These are phyloP conservation scores for Apistogramma diplotaenia DNA, from an alignment of 2,113 vertebrate species.

Conservation along the genomic window DNA sequence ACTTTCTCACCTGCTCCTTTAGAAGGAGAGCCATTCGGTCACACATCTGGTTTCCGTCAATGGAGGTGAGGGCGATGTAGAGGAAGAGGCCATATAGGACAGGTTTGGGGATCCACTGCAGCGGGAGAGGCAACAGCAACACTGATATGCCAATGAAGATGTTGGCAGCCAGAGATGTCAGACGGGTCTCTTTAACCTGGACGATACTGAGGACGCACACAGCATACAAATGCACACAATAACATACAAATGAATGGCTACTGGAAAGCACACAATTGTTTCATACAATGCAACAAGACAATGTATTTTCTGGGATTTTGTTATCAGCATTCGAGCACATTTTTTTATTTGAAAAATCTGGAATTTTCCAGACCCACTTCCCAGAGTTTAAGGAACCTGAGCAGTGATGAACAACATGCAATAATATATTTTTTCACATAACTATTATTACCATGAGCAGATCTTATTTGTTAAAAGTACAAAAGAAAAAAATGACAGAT, in stretches of 20 bases:
- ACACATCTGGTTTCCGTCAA: constrained; percentile 96
- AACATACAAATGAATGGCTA: background rate
- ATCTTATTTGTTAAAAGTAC: background rate
- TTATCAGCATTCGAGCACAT: constrained; percentile 37
- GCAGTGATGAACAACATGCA: background rate
- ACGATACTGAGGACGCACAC: constrained; percentile 82
- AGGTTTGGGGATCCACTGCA: constrained; percentile 96
- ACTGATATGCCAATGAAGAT: constrained; percentile 92
- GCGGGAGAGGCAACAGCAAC: constrained; percentile 89
- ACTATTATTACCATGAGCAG: background rate
- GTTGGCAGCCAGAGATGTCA: constrained; percentile 90
- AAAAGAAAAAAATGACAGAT: background rate
- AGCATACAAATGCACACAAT: background rate
- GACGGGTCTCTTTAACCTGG: constrained; percentile 91
- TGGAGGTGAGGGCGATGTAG: constrained; percentile 95
- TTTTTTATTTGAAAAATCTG: constrained; percentile 10
- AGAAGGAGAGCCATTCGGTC: constrained; percentile 93
- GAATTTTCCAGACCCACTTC: background rate
- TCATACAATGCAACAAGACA: constrained; percentile 31
- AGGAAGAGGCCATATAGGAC: constrained; percentile 97
- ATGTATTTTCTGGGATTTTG: constrained; percentile 12
- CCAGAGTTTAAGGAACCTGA: background rate
- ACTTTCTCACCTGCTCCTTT: constrained; percentile 89
- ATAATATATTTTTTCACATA: background rate
- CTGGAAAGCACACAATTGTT: constrained; percentile 2